Conservation (phyloP, 2,113 vertebrate species). For the Pollachius pollachius region DNA sequence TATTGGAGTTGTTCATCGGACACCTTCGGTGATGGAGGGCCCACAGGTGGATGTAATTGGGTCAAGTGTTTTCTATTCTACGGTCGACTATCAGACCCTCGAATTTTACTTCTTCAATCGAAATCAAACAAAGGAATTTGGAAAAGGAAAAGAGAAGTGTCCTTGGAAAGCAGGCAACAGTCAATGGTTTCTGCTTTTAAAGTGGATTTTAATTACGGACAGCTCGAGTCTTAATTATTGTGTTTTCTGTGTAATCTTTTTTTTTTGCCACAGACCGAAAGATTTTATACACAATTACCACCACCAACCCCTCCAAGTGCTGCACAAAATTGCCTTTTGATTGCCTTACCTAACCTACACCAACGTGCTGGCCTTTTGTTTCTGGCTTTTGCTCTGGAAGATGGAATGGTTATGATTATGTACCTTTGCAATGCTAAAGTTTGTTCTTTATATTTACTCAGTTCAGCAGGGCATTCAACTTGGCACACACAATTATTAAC, state of each 20-base stretch:
- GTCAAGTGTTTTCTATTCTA: conserved; percentile 9
- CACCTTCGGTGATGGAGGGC: conserved; percentile 39
- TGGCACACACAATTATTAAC: too few species aligned
- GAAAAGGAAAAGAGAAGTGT: not conserved
- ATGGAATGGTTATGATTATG: too few species aligned
- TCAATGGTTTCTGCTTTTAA: not conserved
- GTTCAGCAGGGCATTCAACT: too few species aligned
- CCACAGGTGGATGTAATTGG: conserved; percentile 42
- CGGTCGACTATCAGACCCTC: not conserved
- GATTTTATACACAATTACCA: conserved; percentile 1
- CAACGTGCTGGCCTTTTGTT: not conserved
- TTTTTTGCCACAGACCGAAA: too few species aligned
- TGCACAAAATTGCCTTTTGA: conserved; percentile 3
- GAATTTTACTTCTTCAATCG: too few species aligned
- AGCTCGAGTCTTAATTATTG: conserved; percentile 8
- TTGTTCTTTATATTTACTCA: too few species aligned
- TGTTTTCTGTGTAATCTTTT: not conserved
- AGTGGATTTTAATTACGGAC: not conserved
- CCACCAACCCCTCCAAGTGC: not conserved
- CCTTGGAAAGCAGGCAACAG: conserved; percentile 16
- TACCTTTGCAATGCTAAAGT: too few species aligned
- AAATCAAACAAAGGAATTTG: conserved; percentile 2
- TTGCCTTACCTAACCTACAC: not conserved
- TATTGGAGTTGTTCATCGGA: conserved; percentile 27
- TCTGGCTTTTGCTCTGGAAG: not conserved